phyloP scores from a whole-genome alignment of 1,140 invertebrate genomes.

The Drosophila parvula region DNA sequence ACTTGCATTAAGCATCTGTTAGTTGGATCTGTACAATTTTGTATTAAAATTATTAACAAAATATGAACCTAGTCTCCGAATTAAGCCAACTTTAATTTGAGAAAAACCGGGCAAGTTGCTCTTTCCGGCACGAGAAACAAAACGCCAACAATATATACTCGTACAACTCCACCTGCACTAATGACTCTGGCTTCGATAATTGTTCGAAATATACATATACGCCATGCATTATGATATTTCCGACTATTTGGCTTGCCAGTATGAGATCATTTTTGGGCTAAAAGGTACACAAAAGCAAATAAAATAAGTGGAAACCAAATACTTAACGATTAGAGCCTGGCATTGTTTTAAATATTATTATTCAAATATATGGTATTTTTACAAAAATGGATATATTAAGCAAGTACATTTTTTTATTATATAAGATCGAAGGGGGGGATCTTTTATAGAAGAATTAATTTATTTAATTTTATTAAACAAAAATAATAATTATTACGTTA shows the following conservation, averaged over 20 bases:
- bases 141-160: constrained; percentile 14
- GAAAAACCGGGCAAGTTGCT: constrained; percentile 33
- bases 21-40: no score
- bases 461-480: no score
- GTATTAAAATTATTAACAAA: no score
- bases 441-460: no score
- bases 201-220: constrained; percentile 26
- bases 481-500: no score
- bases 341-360: no score
- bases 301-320: no score
- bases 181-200: constrained; percentile 35
- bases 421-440: no score
- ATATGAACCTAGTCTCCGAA: constrained; percentile 9
- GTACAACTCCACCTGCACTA: constrained; percentile 41
- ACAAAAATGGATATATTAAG: neutral
- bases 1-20: no score
- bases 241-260: neutral
- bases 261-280: constrained; percentile 44
- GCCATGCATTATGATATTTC: constrained; percentile 36
- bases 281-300: neutral
- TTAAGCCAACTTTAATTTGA: constrained; percentile 39
- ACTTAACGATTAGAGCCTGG: no score
- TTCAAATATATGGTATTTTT: neutral
- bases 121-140: constrained; percentile 29
- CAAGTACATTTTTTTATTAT: no score